phyloP scores from a whole-genome alignment of 2,113 vertebrate species.

The Eonycteris spelaea region DNA sequence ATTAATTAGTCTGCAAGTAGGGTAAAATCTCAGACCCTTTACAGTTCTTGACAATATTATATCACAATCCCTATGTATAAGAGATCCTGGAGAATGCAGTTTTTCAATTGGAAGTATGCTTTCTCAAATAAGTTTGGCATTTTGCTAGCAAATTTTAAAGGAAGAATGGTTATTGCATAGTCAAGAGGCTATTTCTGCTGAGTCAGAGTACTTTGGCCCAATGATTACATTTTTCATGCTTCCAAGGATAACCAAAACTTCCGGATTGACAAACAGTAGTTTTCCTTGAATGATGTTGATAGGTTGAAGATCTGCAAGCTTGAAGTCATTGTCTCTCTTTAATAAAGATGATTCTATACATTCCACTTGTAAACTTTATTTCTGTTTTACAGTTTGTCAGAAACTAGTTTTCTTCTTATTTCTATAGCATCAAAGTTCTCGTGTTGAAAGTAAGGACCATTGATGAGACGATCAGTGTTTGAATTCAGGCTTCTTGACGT shows the following conservation, averaged over 20 bases:
- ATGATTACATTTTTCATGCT: background rate
- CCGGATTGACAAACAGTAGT: background rate
- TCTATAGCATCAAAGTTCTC: background rate
- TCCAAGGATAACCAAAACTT: background rate
- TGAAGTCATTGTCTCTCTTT: background rate
- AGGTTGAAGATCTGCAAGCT: background rate
- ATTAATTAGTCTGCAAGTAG: background rate
- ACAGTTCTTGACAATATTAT: background rate
- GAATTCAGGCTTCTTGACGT: background rate
- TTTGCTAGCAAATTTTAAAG: background rate
- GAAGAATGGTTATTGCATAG: background rate
- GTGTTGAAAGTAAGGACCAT: background rate
- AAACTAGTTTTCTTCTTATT: background rate
- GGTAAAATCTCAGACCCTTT: background rate
- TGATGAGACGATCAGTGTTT: background rate
- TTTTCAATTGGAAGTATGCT: background rate
- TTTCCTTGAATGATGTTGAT: background rate
- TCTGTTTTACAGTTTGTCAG: background rate
- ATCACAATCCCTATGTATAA: background rate
- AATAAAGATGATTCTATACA: background rate
- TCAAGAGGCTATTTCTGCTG: background rate
- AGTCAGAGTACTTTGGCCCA: background rate
- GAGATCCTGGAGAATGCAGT: background rate
- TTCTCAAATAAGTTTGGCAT: background rate
- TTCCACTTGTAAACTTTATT: background rate